Percentiles rank a stretch among this genome's conserved stretches.
Evolutionary conservation across 2,797 vertebrate species (phyloP).

Genomic region (Avahi laniger): DNA sequence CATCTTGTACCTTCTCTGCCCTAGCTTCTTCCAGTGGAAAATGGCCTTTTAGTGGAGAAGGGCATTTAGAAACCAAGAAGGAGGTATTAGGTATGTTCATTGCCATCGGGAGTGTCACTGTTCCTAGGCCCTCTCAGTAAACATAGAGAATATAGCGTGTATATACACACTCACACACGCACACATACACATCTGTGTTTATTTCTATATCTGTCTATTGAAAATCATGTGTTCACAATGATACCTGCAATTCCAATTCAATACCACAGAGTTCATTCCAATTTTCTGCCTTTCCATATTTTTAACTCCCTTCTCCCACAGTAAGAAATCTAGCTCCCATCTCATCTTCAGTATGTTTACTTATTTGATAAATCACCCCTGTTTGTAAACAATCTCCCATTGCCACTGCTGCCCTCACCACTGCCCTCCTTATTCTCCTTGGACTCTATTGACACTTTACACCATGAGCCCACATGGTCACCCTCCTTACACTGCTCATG

Average conservation of each 20-base stretch:
- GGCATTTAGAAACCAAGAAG: background rate
- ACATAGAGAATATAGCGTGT: background rate
- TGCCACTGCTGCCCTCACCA: background rate
- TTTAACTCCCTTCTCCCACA: background rate
- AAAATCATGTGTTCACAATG: background rate
- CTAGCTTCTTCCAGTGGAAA: background rate
- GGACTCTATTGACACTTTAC: background rate
- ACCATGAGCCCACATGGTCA: background rate
- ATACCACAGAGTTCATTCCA: background rate
- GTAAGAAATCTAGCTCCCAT: background rate
- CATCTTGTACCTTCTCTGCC: background rate
- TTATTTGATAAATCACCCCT: background rate
- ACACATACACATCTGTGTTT: background rate
- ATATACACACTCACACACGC: background rate
- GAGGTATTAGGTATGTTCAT: background rate
- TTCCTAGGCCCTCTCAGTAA: background rate
- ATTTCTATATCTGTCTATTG: background rate
- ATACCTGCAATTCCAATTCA: background rate
- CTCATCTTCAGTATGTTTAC: conserved; percentile 13
- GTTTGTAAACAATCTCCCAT: background rate
- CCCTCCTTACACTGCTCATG: background rate
- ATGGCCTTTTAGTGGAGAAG: background rate
- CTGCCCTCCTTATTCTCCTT: background rate
- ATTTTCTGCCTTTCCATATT: conserved; percentile 29
- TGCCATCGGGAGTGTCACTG: background rate